Base-by-base conservation (phyloP, 2,888 invertebrate genomes). In the Ormyrus nitidulus region DNA sequence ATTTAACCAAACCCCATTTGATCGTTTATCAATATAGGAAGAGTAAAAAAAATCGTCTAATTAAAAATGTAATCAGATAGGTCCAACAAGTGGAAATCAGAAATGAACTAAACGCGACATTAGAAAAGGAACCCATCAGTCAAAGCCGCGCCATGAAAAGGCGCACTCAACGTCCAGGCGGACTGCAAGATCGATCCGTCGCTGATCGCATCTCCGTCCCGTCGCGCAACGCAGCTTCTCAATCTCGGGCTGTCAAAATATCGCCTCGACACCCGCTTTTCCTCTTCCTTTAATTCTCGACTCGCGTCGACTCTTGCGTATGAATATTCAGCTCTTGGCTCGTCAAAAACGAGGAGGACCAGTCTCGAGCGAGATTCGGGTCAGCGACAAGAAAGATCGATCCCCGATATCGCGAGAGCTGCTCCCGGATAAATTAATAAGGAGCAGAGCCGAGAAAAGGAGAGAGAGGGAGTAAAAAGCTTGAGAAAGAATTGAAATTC, bases 401-500 rank as follows among this genome's bases (percentile, higher is more conserved):
- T 19, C 19, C 9, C 9, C 44, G 49, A 65, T 64, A 74, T 54
- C 34, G n/a, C 49, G 0, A 13, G 3, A 19, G 34, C 19, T 51
- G 13, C 62, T 61, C 54, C 58, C 19, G 49, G 10, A 65, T 44
- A 77, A 64, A 77, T 77, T 70, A 77, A 77, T 77, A 70, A 71
- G 13, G 34, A 65, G 64, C 7, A 1, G 49, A 44, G 56, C 64
- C 44, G 51, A 19, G 51, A 64, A 70, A 72, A 51, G 19, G 6
- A 6, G 51, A 10, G 76, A 72, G 82, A 71, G 75, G 81, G 61
- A 82, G 82, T 83, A 82, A 84, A 34, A 34, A 53, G 6, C 48
- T 34, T 46, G 83, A 83, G 84, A 88, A 34, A 34, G 86, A 88
- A 89, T 89, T 89, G 89, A 86, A 86, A 89, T 89, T 89, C 89